Conservation (phyloP, 1,140 invertebrate species). For the Rhyzopertha dominica region DNA sequence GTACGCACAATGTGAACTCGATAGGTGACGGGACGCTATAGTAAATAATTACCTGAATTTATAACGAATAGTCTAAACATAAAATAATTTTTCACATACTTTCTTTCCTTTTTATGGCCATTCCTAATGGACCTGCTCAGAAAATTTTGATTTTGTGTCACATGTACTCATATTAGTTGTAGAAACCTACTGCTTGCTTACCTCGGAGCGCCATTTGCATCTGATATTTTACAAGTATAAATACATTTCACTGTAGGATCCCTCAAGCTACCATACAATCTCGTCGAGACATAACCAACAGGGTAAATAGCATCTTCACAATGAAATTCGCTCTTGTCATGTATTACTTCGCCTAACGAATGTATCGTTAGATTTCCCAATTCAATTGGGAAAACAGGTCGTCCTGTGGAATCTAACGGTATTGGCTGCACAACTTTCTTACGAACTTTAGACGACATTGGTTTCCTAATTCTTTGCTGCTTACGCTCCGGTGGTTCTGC, state of each 20-base stretch:
- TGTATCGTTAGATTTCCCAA: slow-evolving; percentile 70
- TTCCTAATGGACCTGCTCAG: not conserved
- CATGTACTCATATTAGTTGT: no score
- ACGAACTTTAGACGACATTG: slow-evolving; percentile 31
- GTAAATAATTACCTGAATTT: no score
- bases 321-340: slow-evolving; percentile 65
- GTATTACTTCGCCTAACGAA: slow-evolving; percentile 71
- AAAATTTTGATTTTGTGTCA: no score
- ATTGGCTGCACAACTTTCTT: slow-evolving; percentile 58
- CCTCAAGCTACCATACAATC: slow-evolving; percentile 68
- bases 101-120: no score
- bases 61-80: no score
- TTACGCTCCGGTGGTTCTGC: slow-evolving; percentile 8
- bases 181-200: no score
- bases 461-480: not conserved
- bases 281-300: slow-evolving; percentile 73
- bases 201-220: slow-evolving; percentile 64
- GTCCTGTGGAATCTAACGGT: slow-evolving; percentile 61
- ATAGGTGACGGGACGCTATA: no score
- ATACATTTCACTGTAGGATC: slow-evolving; percentile 67
- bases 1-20: no score
- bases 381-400: slow-evolving; percentile 70
- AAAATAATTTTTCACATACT: no score
- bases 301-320: slow-evolving; percentile 71
- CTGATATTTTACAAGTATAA: slow-evolving; percentile 78